Conservation (phyloP, 2,797 vertebrate genomes). For the Rhinophrynus dorsalis region DNA sequence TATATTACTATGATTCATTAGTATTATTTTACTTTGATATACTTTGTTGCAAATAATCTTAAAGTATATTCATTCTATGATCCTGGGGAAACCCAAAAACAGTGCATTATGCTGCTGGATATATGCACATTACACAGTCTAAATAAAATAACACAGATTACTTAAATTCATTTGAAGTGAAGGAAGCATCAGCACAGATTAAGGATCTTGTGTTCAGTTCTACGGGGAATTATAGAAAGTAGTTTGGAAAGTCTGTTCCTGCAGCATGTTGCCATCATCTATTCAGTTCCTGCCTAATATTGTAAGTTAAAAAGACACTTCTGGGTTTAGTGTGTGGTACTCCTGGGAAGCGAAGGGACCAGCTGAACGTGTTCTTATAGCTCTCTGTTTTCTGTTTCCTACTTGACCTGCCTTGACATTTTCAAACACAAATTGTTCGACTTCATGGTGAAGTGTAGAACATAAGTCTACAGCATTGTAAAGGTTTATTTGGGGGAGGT, state of each 20-base stretch:
- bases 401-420: constrained; percentile 41
- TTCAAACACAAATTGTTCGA: constrained; percentile 23
- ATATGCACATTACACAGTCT: not conserved
- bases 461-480: not conserved
- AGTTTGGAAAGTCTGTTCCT: constrained; percentile 3
- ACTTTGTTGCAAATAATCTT: not conserved
- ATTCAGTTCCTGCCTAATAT: constrained; percentile 30
- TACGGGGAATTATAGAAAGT: constrained; percentile 49
- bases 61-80: not conserved
- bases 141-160: constrained; percentile 52
- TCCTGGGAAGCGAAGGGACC: constrained; percentile 26
- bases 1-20: not conserved
- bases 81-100: not conserved
- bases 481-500: constrained; percentile 13
- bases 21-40: not conserved
- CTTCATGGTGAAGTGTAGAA: not conserved
- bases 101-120: not conserved
- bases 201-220: constrained; percentile 53
- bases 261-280: constrained; percentile 19
- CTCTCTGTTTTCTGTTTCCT: constrained; percentile 30
- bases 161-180: constrained; percentile 53
- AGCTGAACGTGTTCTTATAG: constrained; percentile 30
- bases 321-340: constrained; percentile 19
- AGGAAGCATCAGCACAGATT: constrained; percentile 48
- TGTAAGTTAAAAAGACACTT: constrained; percentile 43